phyloP scores from a whole-genome alignment of 64 coral and sea anemone genomes.

The Montipora sp. region DNA sequence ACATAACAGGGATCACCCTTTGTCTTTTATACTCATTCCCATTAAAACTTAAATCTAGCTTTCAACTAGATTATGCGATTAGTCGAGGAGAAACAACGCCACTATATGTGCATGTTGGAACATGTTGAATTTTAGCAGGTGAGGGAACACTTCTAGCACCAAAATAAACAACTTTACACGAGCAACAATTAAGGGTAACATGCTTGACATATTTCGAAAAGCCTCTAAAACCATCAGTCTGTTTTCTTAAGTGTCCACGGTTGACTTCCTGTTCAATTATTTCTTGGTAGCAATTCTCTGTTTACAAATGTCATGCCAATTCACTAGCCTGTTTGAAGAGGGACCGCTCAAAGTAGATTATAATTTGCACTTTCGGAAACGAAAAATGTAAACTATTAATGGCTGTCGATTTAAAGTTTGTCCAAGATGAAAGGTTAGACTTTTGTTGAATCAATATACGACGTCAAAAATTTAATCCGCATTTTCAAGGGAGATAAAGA shows the following conservation, averaged over 20 bases:
- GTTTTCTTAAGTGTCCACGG: slow-evolving; percentile 19
- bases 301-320: slow-evolving; percentile 77
- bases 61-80: slow-evolving; percentile 61
- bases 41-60: slow-evolving; percentile 28
- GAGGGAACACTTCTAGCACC: slow-evolving; percentile 49
- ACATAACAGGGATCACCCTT: slow-evolving; percentile 48
- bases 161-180: slow-evolving; percentile 81
- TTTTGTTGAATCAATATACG: slow-evolving; percentile 85
- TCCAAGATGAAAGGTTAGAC: slow-evolving; percentile 90
- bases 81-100: background rate
- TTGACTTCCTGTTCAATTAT: slow-evolving; percentile 82
- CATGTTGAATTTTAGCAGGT: slow-evolving; percentile 26
- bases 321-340: slow-evolving; percentile 84
- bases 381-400: slow-evolving; percentile 99
- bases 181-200: slow-evolving; percentile 74
- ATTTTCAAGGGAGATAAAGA: slow-evolving; percentile 72
- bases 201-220: slow-evolving; percentile 83
- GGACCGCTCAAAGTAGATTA: slow-evolving; percentile 72
- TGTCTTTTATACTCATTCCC: slow-evolving; percentile 18
- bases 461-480: slow-evolving; percentile 94
- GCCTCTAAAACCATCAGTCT: slow-evolving; percentile 51
- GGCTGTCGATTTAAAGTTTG: slow-evolving; percentile 85
- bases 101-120: background rate
- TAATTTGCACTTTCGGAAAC: slow-evolving; percentile 96
- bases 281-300: slow-evolving; percentile 75